phyloP scores from a whole-genome alignment of 1,140 invertebrate species.

The Drosophila sproati region DNA sequence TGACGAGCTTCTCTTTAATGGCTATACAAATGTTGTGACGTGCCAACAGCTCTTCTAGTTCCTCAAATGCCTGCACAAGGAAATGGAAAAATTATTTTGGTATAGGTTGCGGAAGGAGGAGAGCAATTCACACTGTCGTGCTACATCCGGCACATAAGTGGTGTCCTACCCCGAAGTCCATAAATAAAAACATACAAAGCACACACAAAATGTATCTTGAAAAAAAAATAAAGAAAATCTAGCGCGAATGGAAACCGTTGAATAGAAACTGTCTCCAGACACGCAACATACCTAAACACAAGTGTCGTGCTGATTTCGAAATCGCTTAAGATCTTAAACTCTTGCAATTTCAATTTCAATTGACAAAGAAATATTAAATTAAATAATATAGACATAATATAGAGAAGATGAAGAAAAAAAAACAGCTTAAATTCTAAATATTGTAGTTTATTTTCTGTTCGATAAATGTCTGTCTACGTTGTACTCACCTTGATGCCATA shows the following conservation, averaged over 20 bases:
- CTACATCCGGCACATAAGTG: constrained; percentile 22
- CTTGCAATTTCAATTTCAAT: background rate
- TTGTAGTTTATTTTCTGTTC: background rate
- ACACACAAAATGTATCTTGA: constrained; percentile 39
- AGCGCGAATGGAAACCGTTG: background rate
- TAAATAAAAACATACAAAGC: constrained; percentile 53
- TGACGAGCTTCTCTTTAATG: constrained; percentile 96
- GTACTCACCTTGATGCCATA: constrained; percentile 95
- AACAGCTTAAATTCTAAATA: background rate
- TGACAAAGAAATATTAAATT: too few species aligned
- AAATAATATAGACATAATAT: too few species aligned
- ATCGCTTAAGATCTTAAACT: constrained; percentile 6
- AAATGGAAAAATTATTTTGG: constrained; percentile 17
- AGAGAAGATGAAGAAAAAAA: background rate
- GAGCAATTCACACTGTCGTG: background rate
- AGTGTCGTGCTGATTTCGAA: background rate
- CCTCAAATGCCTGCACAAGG: constrained; percentile 93
- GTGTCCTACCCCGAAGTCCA: background rate
- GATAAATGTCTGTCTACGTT: background rate
- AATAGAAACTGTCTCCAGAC: constrained; percentile 8
- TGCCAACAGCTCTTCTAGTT: constrained; percentile 93
- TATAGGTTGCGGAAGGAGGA: background rate
- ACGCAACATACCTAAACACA: constrained; percentile 2
- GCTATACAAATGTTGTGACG: constrained; percentile 96
- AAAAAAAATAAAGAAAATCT: constrained; percentile 1